Percentiles rank a stretch among this genome's conserved stretches.
phyloP scores from a whole-genome alignment of 2,888 invertebrate species.

The Eudasyphora cyanicolor region DNA sequence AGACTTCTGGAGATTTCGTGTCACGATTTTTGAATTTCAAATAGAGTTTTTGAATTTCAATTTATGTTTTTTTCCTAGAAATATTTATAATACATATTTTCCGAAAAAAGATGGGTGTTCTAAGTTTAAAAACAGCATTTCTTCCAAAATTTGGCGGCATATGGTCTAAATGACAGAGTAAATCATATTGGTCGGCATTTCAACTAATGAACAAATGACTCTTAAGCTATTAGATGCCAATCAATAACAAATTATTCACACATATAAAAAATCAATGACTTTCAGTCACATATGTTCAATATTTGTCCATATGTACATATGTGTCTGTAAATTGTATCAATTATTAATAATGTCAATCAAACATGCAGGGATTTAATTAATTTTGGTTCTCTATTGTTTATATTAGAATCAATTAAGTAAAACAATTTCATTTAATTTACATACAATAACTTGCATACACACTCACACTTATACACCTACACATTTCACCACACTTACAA shows the following conservation, averaged over 20 bases:
- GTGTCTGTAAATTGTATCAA: background rate
- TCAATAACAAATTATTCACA: constrained; percentile 8
- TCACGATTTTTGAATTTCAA: too few species aligned
- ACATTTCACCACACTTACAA: background rate
- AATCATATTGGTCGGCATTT: too few species aligned
- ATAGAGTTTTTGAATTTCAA: too few species aligned
- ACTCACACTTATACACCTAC: background rate
- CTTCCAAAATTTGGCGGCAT: too few species aligned
- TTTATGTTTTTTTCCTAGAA: too few species aligned
- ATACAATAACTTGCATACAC: constrained; percentile 18
- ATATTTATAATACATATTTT: too few species aligned
- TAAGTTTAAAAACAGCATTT: too few species aligned
- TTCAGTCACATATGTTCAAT: background rate
- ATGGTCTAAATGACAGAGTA: too few species aligned
- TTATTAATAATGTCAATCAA: constrained; percentile 35
- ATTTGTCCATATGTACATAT: background rate
- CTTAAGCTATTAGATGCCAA: background rate
- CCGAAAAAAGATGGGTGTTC: too few species aligned
- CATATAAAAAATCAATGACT: background rate
- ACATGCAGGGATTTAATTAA: constrained; percentile 35
- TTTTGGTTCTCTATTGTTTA: constrained; percentile 21
- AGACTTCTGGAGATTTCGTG: too few species aligned
- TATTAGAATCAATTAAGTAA: constrained; percentile 32
- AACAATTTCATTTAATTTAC: constrained; percentile 47
- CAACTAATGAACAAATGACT: too few species aligned